Evolutionary conservation across 2,888 invertebrate genomes (phyloP), one percentile per base, ranked within the genome.

Genomic region (Cistogaster globosa): DNA sequence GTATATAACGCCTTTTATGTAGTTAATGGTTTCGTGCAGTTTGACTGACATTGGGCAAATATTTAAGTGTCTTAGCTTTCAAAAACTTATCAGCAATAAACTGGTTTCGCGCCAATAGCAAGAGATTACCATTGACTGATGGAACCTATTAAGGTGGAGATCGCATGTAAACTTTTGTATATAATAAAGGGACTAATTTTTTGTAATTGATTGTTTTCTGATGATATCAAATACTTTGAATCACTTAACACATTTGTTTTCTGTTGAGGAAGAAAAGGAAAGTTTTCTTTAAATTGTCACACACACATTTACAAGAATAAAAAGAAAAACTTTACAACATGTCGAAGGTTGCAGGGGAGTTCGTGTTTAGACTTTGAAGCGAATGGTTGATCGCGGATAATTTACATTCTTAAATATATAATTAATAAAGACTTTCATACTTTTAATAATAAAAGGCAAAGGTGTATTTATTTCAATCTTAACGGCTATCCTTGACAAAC

Each of bases 41-140:
- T 63, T 68, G 12, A 58, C 32, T 12, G 48, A 22, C 1, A 74
- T 74, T 11, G 68, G 22, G 26, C 57, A 63, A 2, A 80, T 3
- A 14, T 74, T 67, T 20, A 26, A 80, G 48, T 0, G 18, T 11
- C 58, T 36, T 53, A 18, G 67, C 36, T 72, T 75, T 79, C 88
- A 91, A n/a, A 32, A 72, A 60, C n/a, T 74, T 74, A 2, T 80
- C 45, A 0, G 74, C 80, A 20, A 68, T 57, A 14, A 45, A 7
- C 2, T 65, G 60, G 45, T 69, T 81, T 12, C 68, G 26, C 1
- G 68, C 60, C 11, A 81, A 14, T 1, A 75, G 8, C 8, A 81
- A 42, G 11, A 68, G 53, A n/a, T 55, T 81, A 9, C 62, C 68
- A 53, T 81, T 81, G 68, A 5, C 57, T 53, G 4, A 81, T 81